Percentiles rank a stretch among this genome's conserved stretches.
Conservation (phyloP, 2,888 invertebrate species). For the Campaea margaritaria region DNA sequence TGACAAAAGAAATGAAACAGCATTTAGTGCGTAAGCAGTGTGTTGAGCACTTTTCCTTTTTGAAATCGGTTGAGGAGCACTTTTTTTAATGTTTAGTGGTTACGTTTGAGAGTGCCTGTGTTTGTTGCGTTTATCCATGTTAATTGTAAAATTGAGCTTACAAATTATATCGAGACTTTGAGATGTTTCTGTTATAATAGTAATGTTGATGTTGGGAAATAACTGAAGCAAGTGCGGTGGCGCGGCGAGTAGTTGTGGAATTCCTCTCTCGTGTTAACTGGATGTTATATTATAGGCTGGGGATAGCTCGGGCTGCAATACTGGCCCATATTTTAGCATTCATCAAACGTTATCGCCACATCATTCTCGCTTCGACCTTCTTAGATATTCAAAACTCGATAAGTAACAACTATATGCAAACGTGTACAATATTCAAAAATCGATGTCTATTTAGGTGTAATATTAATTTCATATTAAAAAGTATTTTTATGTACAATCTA, state of each 20-base stretch:
- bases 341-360: too few species aligned
- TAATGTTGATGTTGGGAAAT: neutral
- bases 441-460: neutral
- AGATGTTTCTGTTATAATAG: neutral
- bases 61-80: conserved; percentile 39
- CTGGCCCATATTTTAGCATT: too few species aligned
- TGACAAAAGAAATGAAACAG: conserved; percentile 27
- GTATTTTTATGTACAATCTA: conserved; percentile 22
- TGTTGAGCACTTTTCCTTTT: conserved; percentile 29
- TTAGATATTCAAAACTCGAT: too few species aligned
- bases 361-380: too few species aligned
- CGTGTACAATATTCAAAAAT: conserved; percentile 8
- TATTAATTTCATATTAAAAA: conserved; percentile 8
- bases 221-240: neutral
- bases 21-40: conserved; percentile 27
- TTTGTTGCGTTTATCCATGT: conserved; percentile 26
- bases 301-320: too few species aligned
- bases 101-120: conserved; percentile 35
- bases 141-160: conserved; percentile 1
- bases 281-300: neutral
- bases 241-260: neutral
- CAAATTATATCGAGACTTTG: conserved; percentile 1
- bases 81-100: conserved; percentile 38
- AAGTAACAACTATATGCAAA: neutral
- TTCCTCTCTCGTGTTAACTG: too few species aligned